Evolutionary conservation across 1,140 invertebrate genomes (phyloP).

Genomic region (Planococcus citri): DNA sequence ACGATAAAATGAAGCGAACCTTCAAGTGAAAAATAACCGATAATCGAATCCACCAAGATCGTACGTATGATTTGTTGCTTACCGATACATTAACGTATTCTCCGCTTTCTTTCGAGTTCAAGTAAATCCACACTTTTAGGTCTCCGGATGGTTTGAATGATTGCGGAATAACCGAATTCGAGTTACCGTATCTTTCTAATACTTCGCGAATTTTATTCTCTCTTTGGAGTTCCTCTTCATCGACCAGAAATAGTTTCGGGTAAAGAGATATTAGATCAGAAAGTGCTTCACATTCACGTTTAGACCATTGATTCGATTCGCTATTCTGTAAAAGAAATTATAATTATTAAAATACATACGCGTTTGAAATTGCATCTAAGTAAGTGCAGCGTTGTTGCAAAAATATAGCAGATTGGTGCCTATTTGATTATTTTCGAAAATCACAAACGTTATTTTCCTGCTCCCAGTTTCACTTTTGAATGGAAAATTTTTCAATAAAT

Average conservation of each 20-base stretch:
- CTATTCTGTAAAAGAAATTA: conserved; percentile 24
- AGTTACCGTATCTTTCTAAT: conserved; percentile 51
- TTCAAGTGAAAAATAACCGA: too few species aligned
- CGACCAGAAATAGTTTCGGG: conserved; percentile 45
- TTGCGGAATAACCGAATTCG: conserved; percentile 36
- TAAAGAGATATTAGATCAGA: conserved; percentile 52
- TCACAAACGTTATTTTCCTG: neutral
- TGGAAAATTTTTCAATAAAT: too few species aligned
- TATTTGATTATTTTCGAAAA: neutral
- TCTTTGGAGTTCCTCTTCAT: conserved; percentile 43
- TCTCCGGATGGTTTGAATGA: conserved; percentile 57
- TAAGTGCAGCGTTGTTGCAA: neutral
- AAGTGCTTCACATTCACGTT: conserved; percentile 50
- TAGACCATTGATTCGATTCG: conserved; percentile 41
- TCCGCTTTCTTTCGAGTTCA: conserved; percentile 40
- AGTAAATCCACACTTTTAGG: conserved; percentile 65
- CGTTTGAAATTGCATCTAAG: neutral
- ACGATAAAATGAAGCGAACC: too few species aligned
- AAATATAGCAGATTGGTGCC: conserved; percentile 10
- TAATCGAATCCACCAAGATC: too few species aligned
- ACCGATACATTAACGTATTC: conserved; percentile 49
- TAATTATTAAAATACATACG: conserved; percentile 15
- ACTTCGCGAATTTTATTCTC: conserved; percentile 58
- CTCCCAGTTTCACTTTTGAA: too few species aligned
- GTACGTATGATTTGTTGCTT: too few species aligned